Evolutionary conservation across 2,888 invertebrate species (phyloP).

Genomic region (Entomobrya multifasciata): DNA sequence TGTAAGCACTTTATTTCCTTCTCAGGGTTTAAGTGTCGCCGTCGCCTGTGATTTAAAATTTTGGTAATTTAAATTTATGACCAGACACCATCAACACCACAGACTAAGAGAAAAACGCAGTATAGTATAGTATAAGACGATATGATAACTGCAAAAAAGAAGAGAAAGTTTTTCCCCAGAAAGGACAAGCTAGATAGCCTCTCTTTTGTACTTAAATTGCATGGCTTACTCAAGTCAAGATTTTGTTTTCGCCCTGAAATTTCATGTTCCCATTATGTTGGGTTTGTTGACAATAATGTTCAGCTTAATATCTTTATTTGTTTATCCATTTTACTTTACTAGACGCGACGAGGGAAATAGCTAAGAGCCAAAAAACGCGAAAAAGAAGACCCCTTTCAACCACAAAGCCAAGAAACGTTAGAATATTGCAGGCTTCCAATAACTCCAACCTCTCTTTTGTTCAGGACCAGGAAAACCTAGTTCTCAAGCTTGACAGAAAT

Average conservation of each 20-base stretch:
- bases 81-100: not conserved
- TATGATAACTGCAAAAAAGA: not conserved
- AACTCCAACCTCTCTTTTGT: not conserved
- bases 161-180: not conserved
- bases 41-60: not conserved
- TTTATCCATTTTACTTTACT: not conserved
- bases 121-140: not conserved
- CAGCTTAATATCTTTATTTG: not conserved
- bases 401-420: not conserved
- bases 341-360: not conserved
- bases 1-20: not conserved
- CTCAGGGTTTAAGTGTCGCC: not conserved
- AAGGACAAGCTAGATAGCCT: too few relatives aligned
- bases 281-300: not conserved
- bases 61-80: slow-evolving; percentile 2
- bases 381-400: not conserved
- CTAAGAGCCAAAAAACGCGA: not conserved
- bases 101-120: not conserved
- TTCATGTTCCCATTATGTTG: too few relatives aligned
- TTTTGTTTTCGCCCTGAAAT: too few relatives aligned
- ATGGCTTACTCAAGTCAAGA: too few relatives aligned
- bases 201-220: not conserved
- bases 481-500: slow-evolving; percentile 80
- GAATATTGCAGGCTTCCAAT: too few relatives aligned
- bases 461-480: not conserved